Base-by-base conservation (phyloP, 2,888 invertebrate species). In the Athetis lepigone region DNA sequence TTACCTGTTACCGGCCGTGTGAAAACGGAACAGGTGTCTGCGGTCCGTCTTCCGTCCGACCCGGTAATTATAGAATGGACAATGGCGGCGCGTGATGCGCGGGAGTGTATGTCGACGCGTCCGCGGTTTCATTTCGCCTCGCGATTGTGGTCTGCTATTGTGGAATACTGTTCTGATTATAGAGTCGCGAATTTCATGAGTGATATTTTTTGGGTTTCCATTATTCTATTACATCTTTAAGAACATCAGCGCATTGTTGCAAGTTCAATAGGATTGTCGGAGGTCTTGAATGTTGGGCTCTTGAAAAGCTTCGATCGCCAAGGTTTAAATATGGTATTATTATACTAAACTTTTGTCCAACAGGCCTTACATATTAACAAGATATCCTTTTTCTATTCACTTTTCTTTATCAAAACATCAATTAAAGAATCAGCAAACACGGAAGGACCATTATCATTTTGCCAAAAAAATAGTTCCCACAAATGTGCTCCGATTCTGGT, bases 21-120 rank as follows among this genome's bases (percentile, higher is more conserved):
- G 95, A 95, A 94, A 91, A 90, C 86, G 80, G 88, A 93, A 95
- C 94, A 95, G 94, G 94, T 94, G 94, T 87, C 81, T 84, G 89
- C 80, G 85, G 87, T 82, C 79, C 78, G 82, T 82, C 88, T 88
- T 87, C 88, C 88, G 88, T 85, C 81, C 88, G 88, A 85, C 81
- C 85, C 82, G 83, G 88, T 92, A 93, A 94, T 93, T 93, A 92
- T 88, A 87, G 88, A 78, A 85, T 85, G 90, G 90, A 92, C 92
- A 92, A 92, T 89, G 74, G 84, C 52, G 54, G 82, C 86, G 88
- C 88, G 90, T 90, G 90, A 88, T 90, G 90, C 89, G 90, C 91
- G 82, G 85, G 90, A 90, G 90, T 91, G 77, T 77, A 56, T 66
- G 62, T 56, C 46, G 72, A 69, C 66, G 59, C 69, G 64, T 52